These are phyloP conservation scores for Bostrychus sinensis DNA, from an alignment of 2,113 vertebrate genomes.

Conservation along the genomic window DNA sequence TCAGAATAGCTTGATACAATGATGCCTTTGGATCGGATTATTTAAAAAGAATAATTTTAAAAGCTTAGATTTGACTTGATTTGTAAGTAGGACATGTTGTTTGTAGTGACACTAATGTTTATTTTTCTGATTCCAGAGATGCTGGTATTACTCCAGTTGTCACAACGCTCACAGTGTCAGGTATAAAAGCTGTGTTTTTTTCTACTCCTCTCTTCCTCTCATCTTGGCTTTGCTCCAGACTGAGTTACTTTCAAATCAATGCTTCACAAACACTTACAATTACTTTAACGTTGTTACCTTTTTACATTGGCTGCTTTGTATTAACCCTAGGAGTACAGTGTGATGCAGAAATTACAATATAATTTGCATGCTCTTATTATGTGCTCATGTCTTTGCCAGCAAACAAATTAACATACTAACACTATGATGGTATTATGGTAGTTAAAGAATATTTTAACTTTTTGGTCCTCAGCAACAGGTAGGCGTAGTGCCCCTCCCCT, in stretches of 20 bases:
- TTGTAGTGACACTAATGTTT: conserved; percentile 40
- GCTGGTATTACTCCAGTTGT: conserved; percentile 90
- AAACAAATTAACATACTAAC: too few relatives aligned
- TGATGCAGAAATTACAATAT: too few relatives aligned
- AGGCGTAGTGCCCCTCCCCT: conserved; percentile 93
- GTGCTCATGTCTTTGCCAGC: too few relatives aligned
- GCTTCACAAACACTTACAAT: too few relatives aligned
- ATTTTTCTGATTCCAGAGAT: conserved; percentile 82
- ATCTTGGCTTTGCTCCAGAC: conserved; percentile 39
- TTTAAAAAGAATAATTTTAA: not conserved
- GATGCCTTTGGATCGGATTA: too few relatives aligned
- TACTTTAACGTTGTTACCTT: too few relatives aligned
- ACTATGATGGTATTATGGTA: too few relatives aligned
- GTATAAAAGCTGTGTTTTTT: conserved; percentile 69
- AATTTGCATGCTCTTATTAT: too few relatives aligned
- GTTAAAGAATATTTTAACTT: not conserved
- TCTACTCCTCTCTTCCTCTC: conserved; percentile 13
- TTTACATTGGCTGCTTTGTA: too few relatives aligned
- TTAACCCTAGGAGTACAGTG: too few relatives aligned
- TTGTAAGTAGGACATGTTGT: conserved; percentile 7
- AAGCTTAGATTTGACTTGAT: conserved; percentile 11
- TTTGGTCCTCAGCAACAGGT: conserved; percentile 76
- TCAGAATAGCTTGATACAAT: too few relatives aligned
- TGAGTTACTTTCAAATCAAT: conserved; percentile 31
- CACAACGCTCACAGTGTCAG: conserved; percentile 89